Base-by-base conservation (phyloP, 2,113 vertebrate genomes). In the Choloepus hoffmanni region DNA sequence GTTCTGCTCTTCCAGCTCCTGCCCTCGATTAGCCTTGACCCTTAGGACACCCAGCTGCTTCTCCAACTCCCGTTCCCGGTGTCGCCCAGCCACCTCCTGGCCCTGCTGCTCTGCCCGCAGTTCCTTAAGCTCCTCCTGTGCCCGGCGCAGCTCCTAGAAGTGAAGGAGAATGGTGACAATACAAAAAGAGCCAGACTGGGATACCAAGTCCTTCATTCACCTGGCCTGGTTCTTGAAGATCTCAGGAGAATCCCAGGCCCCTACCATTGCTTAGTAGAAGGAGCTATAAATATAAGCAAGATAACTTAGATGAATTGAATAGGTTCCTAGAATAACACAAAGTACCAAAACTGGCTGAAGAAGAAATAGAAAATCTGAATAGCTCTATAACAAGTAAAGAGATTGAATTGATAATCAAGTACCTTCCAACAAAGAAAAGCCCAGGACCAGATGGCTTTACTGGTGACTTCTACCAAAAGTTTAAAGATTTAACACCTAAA, bases 61-160 rank as follows among this genome's bases (percentile, higher is more conserved):
- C 79, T 97, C 97, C 79, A 97, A 2, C 6, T 99, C 99, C 98
- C 98, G 98, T 68, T 99, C 98, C 89, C 98, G 98, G 86, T 98
- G 99, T 78, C 98, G 98, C 45, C 89, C 55, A 93, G 97, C 73
- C 97, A 97, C 6, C 96, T 98, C 99, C 87, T 97, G 98, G 76
- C 98, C 98, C 90, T 99, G 98, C 91, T 97, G 83, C 92, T 99
- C 98, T 0, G 96, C 88, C 15, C 53, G 95, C 45, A 98, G 86
- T 91, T 99, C 98, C 95, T 98, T 97, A 65, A 99, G 97, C 9
- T 98, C 98, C 26, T 98, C 98, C 53, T 84, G 98, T 9, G 89
- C 96, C 50, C 82, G 97, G 90, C 96, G 97, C 70, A 99, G 98
- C 90, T 99, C 99, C 99, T 99, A 89, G 53, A 60, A 78, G 5